Base-by-base conservation (phyloP, 2,888 invertebrate genomes). In the Campoplex capitator region DNA sequence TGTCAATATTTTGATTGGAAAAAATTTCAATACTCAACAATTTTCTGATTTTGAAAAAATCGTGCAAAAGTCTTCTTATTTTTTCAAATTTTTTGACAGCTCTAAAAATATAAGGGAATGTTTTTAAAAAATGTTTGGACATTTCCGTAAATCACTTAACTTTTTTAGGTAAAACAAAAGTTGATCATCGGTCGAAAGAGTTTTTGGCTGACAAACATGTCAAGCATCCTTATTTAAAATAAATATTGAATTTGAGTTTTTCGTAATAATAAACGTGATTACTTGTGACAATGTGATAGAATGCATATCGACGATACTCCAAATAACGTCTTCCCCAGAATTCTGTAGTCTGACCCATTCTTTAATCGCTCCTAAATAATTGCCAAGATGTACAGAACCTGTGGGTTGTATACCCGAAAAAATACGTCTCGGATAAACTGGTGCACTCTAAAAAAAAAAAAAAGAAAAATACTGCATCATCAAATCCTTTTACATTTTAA, bases 331-430 rank as follows among this genome's bases (percentile, higher is more conserved):
- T 84, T 97, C 96, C 42, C 96, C 96, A 48, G 83, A 85, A 85
- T 98, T 95, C 95, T 99, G 99, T 65, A 98, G 94, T 28, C 97
- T 95, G 32, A 97, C 96, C 97, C 99, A 99, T 93, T 97, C 97
- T 85, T 96, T 96, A 87, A 99, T 96, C 1, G 98, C 99, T 16
- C 99, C 99, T 90, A 99, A 96, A 95, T 99, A 99, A 95, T 99
- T 99, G 16, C 99, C 99, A 76, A 99, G 95, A 95, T 99, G 99
- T 86, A 99, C 95, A 4, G 96, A 95, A 28, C 99, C 99, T 0
- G 99, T 99, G 0, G 99, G 99, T 95, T 99, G 99, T 92, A 99
- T 97, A 18, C 99, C 99, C 0, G 99, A 98, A 92, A 99, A 97
- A 91, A 99, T 95, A 91, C 96, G 96, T 81, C 95, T 95, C 7